Evolutionary conservation across 2,888 invertebrate species (phyloP).

Genomic region (Drosophila melanosoma): DNA sequence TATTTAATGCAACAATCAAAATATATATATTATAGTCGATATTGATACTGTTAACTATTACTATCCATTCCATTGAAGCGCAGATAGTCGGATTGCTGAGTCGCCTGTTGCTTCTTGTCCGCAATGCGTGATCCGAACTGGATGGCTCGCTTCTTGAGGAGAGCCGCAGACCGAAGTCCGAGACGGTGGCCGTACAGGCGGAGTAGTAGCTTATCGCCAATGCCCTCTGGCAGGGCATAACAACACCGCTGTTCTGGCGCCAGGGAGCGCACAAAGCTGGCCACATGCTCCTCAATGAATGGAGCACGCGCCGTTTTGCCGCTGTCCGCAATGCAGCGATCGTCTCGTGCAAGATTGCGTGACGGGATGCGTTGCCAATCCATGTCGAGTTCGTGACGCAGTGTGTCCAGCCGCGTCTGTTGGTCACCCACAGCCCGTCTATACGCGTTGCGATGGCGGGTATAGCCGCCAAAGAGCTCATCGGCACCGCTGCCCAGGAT

Average conservation of each 20-base stretch:
- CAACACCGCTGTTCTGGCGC: conserved; percentile 88
- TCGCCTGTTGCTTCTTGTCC: conserved; percentile 94
- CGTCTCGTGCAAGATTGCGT: conserved; percentile 97
- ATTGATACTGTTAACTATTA: not conserved
- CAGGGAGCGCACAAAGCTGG: conserved; percentile 88
- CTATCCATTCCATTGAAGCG: conserved; percentile 1
- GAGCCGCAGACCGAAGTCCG: conserved; percentile 88
- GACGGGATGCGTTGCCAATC: conserved; percentile 95
- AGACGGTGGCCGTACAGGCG: conserved; percentile 90
- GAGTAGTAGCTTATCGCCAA: conserved; percentile 97
- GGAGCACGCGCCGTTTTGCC: conserved; percentile 93
- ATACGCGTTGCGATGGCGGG: conserved; percentile 92
- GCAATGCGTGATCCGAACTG: conserved; percentile 99
- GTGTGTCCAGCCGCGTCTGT: conserved; percentile 86
- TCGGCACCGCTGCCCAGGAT: conserved; percentile 98
- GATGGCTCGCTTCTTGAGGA: conserved; percentile 95
- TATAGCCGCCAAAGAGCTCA: conserved; percentile 98
- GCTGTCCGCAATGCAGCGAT: conserved; percentile 95
- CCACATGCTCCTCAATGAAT: conserved; percentile 90
- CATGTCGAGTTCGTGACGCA: conserved; percentile 88
- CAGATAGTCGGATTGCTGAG: conserved; percentile 88
- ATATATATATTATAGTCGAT: not conserved
- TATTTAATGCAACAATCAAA: not conserved
- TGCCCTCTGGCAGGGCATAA: conserved; percentile 87
- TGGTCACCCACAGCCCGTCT: conserved; percentile 85